Evolutionary conservation across 92 coral and sea anemone genomes (phyloP).

Genomic region (Siderastrea siderea): DNA sequence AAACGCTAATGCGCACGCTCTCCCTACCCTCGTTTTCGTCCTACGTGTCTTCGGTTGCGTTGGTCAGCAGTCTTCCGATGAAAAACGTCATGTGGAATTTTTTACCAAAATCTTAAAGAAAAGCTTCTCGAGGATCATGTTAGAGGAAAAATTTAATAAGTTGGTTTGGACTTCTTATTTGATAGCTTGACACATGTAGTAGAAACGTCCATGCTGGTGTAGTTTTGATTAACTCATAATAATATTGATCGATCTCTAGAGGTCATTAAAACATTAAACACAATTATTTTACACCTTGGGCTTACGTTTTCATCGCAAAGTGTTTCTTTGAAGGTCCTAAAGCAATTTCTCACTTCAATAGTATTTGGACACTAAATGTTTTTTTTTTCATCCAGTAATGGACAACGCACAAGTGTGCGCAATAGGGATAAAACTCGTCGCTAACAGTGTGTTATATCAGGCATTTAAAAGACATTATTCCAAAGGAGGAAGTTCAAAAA

Average conservation of each 20-base stretch:
- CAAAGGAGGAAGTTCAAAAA: neutral
- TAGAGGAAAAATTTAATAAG: neutral
- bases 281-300: neutral
- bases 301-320: neutral
- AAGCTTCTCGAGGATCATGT: neutral
- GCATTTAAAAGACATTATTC: neutral
- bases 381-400: too few species aligned
- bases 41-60: too few species aligned
- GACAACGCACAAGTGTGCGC: too few species aligned
- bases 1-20: slow-evolving; percentile 1
- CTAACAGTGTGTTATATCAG: neutral
- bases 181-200: neutral
- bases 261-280: slow-evolving; percentile 2
- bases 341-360: neutral
- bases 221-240: slow-evolving; percentile 17
- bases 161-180: neutral
- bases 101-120: too few species aligned
- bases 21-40: neutral
- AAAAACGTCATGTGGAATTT: too few species aligned
- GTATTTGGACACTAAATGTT: too few species aligned
- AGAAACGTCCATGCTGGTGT: neutral
- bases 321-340: neutral
- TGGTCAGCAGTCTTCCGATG: too few species aligned
- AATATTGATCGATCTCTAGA: slow-evolving; percentile 22
- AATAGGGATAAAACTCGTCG: neutral